Percentiles rank a stretch among this genome's conserved stretches.
phyloP scores from a whole-genome alignment of 2,797 vertebrate genomes.

The Manis crassicaudata region DNA sequence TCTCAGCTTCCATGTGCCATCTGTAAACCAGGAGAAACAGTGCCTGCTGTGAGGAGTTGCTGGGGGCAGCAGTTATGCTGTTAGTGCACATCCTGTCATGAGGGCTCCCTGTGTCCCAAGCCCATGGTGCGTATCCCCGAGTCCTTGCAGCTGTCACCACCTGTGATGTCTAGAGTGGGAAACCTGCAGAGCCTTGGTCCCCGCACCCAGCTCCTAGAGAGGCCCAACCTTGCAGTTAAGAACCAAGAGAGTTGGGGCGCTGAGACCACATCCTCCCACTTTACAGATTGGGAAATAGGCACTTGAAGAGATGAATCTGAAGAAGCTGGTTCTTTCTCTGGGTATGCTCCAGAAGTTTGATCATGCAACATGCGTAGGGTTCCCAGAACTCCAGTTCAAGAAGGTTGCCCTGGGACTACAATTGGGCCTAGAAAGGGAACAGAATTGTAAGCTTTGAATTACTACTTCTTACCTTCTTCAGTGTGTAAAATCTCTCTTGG shows the following conservation, averaged over 20 bases:
- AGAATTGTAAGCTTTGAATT: neutral
- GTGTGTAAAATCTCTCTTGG: neutral
- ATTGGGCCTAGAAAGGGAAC: neutral
- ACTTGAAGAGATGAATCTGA: neutral
- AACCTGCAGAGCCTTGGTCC: neutral
- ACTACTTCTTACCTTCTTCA: neutral
- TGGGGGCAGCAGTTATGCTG: neutral
- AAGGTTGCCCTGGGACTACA: neutral
- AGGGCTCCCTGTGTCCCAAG: neutral
- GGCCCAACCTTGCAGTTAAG: neutral
- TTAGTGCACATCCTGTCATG: neutral
- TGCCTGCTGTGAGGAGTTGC: neutral
- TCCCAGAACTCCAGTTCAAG: neutral
- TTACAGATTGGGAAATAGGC: neutral
- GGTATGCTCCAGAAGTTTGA: neutral
- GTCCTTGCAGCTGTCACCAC: neutral
- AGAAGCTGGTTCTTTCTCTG: neutral
- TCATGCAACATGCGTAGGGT: neutral
- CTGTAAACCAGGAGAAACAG: neutral
- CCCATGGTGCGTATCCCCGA: accelerated
- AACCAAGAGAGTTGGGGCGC: neutral
- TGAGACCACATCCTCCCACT: neutral
- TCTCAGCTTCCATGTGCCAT: neutral
- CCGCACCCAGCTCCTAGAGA: neutral
- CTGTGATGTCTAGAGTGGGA: neutral